Evolutionary conservation across 2,888 invertebrate genomes (phyloP).

Genomic region (Xestia xanthographa): DNA sequence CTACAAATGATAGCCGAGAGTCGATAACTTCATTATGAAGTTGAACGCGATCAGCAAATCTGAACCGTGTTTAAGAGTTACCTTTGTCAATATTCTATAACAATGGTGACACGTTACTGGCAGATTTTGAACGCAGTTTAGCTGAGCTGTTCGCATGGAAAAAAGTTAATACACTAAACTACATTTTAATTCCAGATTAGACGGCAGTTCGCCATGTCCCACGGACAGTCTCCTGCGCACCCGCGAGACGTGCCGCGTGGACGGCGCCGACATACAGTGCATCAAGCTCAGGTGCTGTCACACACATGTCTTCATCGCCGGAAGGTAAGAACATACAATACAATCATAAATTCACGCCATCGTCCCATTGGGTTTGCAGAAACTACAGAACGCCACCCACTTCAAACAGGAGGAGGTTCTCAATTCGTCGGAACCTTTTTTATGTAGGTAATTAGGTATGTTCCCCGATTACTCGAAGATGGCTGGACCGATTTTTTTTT

Average conservation of each 20-base stretch:
- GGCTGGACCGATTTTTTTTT: too few species aligned
- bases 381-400: neutral
- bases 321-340: conserved; percentile 85
- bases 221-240: conserved; percentile 91
- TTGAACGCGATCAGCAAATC: neutral
- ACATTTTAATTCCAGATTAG: conserved; percentile 74
- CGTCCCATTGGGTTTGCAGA: neutral
- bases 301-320: conserved; percentile 91
- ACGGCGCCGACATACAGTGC: conserved; percentile 91
- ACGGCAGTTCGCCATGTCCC: conserved; percentile 87
- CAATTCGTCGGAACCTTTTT: too few species aligned
- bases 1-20: neutral
- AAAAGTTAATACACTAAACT: neutral
- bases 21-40: neutral
- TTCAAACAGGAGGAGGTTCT: too few species aligned
- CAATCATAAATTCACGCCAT: neutral
- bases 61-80: neutral
- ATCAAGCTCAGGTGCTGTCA: conserved; percentile 92
- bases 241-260: conserved; percentile 91
- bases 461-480: too few species aligned
- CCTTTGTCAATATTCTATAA: neutral
- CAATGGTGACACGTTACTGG: neutral
- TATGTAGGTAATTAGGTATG: too few species aligned
- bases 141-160: neutral
- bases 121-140: neutral